Evolutionary conservation across 2,888 invertebrate species (phyloP).

Genomic region (Ectobius pallidus): DNA sequence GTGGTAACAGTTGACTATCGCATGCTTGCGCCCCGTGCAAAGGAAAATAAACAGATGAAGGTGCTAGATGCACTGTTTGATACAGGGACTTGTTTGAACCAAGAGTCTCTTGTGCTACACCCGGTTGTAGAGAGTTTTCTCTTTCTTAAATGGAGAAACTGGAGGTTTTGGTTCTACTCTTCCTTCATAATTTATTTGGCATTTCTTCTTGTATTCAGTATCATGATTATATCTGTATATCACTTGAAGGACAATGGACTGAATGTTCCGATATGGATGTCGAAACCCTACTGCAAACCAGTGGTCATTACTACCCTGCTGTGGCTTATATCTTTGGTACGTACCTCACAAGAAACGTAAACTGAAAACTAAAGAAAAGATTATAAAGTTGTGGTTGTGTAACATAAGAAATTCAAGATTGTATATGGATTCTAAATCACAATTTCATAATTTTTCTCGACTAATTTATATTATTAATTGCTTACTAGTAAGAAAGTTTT

Average conservation of each 20-base stretch:
- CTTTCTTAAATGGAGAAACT: conserved; percentile 62
- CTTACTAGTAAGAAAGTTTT: too few relatives aligned
- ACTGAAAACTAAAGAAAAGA: too few relatives aligned
- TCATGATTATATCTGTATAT: neutral
- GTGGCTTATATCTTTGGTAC: conserved; percentile 12
- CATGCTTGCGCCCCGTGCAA: conserved; percentile 50
- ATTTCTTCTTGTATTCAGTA: neutral
- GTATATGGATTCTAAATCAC: too few relatives aligned
- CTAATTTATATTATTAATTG: too few relatives aligned
- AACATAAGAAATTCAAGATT: too few relatives aligned
- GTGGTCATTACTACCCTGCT: neutral
- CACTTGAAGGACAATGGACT: neutral
- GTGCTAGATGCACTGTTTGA: conserved; percentile 62
- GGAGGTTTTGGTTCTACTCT: neutral
- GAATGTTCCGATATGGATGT: neutral
- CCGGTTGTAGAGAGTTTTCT: conserved; percentile 64
- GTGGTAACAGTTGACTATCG: conserved; percentile 60
- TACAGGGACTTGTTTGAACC: conserved; percentile 59
- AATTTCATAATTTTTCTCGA: too few relatives aligned
- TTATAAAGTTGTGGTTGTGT: too few relatives aligned
- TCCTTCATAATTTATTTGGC: neutral
- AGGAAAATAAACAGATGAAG: conserved; percentile 58
- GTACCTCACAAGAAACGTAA: too few relatives aligned
- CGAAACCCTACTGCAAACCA: neutral
- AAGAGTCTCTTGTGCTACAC: conserved; percentile 60